Evolutionary conservation across 2,113 vertebrate species (phyloP).

Genomic region (Progne subis): DNA sequence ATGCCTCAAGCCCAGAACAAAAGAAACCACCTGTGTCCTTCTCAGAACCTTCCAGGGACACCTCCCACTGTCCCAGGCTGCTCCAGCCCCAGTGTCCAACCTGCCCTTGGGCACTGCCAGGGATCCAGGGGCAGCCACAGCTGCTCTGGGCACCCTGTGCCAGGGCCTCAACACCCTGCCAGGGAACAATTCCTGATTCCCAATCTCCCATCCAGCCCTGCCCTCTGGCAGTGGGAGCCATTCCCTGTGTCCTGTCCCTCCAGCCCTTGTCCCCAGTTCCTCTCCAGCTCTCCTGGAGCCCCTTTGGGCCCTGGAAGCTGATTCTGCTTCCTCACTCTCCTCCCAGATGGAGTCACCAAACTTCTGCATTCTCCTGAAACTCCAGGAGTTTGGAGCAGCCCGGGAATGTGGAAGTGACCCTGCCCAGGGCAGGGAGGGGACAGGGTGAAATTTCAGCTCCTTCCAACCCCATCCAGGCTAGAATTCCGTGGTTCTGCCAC

Average conservation of each 20-base stretch:
- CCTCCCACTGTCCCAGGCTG: background rate
- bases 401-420: background rate
- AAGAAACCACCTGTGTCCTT: background rate
- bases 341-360: background rate
- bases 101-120: background rate
- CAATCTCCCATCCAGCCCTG: background rate
- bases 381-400: background rate
- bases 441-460: background rate
- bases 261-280: background rate
- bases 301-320: background rate
- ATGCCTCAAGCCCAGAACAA: background rate
- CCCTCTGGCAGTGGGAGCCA: background rate
- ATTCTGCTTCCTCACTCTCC: background rate
- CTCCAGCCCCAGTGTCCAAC: too few species aligned
- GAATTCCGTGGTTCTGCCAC: background rate
- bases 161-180: background rate
- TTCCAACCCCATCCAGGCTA: background rate
- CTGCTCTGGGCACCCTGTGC: background rate
- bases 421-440: background rate
- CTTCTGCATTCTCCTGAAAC: background rate
- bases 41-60: background rate
- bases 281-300: background rate
- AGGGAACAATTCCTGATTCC: background rate
- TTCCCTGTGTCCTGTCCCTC: background rate
- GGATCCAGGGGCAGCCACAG: background rate